Evolutionary conservation across 1,140 invertebrate genomes (phyloP).

Genomic region (Conus ventricosus): DNA sequence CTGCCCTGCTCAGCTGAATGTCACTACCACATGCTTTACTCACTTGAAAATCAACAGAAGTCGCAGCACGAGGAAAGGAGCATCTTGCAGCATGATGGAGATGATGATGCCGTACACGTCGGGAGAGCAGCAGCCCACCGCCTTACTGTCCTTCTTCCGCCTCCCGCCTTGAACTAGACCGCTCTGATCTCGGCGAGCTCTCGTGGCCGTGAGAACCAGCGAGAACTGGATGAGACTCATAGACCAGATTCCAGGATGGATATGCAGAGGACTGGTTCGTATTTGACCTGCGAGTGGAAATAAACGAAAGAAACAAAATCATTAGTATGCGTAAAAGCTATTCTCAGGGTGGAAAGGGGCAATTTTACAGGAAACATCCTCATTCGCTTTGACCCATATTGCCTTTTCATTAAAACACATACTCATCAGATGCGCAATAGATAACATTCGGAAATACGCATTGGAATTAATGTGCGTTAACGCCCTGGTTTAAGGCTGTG

Average conservation of each 20-base stretch:
- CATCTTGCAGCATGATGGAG: constrained; percentile 70
- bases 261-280: constrained; percentile 58
- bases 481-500: too few relatives aligned
- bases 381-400: background rate
- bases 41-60: constrained; percentile 84
- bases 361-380: background rate
- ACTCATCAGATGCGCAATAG: too few relatives aligned
- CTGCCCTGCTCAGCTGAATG: too few relatives aligned
- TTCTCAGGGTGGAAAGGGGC: background rate
- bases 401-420: too few relatives aligned
- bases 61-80: constrained; percentile 68
- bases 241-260: constrained; percentile 77
- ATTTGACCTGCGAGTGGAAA: background rate
- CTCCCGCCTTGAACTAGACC: constrained; percentile 50
- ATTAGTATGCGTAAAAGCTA: background rate
- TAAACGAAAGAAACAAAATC: background rate
- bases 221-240: constrained; percentile 94
- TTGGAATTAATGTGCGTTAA: too few relatives aligned
- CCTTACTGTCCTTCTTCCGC: constrained; percentile 18
- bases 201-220: constrained; percentile 90
- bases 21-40: background rate
- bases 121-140: constrained; percentile 58
- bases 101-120: constrained; percentile 70
- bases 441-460: too few relatives aligned
- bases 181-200: constrained; percentile 81